A percentile compares a stretch with the other conserved stretches of the same genome.
Evolutionary conservation across 2,888 invertebrate species (phyloP).

Genomic region (Junonia oenone): DNA sequence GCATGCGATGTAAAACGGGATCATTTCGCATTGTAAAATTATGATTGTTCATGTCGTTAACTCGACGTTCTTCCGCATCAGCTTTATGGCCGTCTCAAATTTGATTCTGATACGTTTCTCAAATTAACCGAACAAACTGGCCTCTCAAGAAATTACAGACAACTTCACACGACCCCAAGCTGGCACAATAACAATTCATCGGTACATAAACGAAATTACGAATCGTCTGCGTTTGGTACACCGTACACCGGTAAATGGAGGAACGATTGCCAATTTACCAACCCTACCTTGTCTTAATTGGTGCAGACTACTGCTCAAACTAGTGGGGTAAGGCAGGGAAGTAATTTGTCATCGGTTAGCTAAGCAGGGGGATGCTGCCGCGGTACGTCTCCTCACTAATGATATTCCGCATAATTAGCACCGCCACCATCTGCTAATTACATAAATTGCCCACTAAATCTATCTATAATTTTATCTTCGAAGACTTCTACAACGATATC

Average conservation of each 20-base stretch:
- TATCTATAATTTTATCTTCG: constrained; percentile 60
- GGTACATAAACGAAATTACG: constrained; percentile 52
- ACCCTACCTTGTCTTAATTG: constrained; percentile 74
- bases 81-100: background rate
- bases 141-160: background rate
- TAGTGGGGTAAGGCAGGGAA: constrained; percentile 63
- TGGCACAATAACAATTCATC: constrained; percentile 32
- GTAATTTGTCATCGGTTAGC: constrained; percentile 78
- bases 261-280: constrained; percentile 76
- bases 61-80: background rate
- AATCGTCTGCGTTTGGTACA: constrained; percentile 50
- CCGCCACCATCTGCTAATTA: constrained; percentile 73
- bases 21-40: background rate
- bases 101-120: background rate
- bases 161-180: constrained; percentile 2
- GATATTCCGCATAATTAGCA: constrained; percentile 75
- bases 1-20: background rate
- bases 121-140: background rate
- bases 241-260: constrained; percentile 66
- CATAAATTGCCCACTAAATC: constrained; percentile 74
- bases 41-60: no score
- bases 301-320: constrained; percentile 70
- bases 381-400: constrained; percentile 65
- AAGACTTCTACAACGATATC: constrained; percentile 22
- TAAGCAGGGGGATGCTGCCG: constrained; percentile 56